phyloP scores from a whole-genome alignment of 2,888 invertebrate species.

The Athalia circularis region DNA sequence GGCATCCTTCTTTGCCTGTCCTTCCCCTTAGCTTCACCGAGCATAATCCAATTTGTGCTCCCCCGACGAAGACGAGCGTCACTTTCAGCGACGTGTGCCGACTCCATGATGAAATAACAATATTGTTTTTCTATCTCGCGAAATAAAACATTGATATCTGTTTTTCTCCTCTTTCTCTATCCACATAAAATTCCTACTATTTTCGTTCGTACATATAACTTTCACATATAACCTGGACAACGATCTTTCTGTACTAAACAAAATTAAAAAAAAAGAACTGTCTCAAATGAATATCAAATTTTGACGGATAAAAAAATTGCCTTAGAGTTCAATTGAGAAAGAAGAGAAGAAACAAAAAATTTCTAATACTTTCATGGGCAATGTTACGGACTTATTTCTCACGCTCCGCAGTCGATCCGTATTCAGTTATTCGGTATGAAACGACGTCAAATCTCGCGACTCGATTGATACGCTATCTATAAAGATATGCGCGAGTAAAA shows the following conservation, averaged over 20 bases:
- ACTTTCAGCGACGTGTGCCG: constrained; percentile 69
- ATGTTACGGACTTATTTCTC: constrained; percentile 6
- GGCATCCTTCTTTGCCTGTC: constrained; percentile 49
- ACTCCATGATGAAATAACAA: constrained; percentile 71
- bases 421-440: constrained; percentile 35
- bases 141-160: constrained; percentile 47
- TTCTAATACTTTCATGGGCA: constrained; percentile 22
- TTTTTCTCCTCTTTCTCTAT: not conserved
- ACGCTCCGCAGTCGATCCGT: constrained; percentile 1
- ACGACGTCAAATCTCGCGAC: constrained; percentile 6
- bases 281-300: not conserved
- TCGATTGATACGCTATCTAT: constrained; percentile 24
- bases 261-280: too few species aligned
- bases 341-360: not conserved
- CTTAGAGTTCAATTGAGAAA: not conserved
- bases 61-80: constrained; percentile 63
- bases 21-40: constrained; percentile 52
- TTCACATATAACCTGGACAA: not conserved
- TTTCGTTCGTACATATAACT: too few species aligned
- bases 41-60: constrained; percentile 72
- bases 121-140: constrained; percentile 67
- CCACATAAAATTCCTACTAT: not conserved
- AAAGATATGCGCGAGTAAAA: not conserved
- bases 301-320: not conserved
- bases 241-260: not conserved